These are phyloP conservation scores for Andrena cerasifolii DNA, from an alignment of 1,140 invertebrate genomes.

Conservation along the genomic window DNA sequence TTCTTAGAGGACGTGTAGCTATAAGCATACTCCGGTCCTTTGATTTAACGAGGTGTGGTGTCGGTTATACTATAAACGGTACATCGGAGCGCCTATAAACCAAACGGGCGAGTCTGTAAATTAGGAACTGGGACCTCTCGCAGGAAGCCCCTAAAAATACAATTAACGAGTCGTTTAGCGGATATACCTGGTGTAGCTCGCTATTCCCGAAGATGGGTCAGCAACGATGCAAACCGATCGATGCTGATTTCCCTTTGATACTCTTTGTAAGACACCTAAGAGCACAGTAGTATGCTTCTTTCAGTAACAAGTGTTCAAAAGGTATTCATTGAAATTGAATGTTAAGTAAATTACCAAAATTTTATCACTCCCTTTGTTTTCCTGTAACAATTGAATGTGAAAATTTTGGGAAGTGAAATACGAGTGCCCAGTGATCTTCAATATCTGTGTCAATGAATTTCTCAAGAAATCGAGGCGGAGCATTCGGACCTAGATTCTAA, in stretches of 20 bases:
- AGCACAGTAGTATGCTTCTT: not conserved
- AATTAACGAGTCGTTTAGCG: conserved; percentile 78
- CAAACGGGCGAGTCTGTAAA: conserved; percentile 77
- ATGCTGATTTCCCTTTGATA: too few relatives aligned
- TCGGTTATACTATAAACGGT: conserved; percentile 76
- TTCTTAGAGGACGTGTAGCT: conserved; percentile 66
- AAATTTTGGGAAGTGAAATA: too few relatives aligned
- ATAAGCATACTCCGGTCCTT: conserved; percentile 71
- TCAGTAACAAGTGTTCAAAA: too few relatives aligned
- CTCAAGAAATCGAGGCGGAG: too few relatives aligned
- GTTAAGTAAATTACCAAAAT: too few relatives aligned
- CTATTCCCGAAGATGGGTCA: conserved; percentile 42
- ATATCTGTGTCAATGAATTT: not conserved
- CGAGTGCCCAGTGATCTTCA: too few relatives aligned
- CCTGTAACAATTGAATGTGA: too few relatives aligned
- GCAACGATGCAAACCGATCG: conserved; percentile 51
- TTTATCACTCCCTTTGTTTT: too few relatives aligned
- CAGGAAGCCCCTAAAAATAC: conserved; percentile 78
- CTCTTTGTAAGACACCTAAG: too few relatives aligned
- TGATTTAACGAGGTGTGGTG: conserved; percentile 80
- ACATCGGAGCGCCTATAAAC: conserved; percentile 77
- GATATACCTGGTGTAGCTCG: conserved; percentile 66
- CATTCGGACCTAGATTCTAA: too few relatives aligned
- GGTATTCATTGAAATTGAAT: too few relatives aligned
- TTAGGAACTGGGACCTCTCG: conserved; percentile 72